A percentile compares a stretch with the other conserved stretches of the same genome.
Evolutionary conservation across 2,113 vertebrate genomes (phyloP).

Genomic region (Lipophrys pholis): DNA sequence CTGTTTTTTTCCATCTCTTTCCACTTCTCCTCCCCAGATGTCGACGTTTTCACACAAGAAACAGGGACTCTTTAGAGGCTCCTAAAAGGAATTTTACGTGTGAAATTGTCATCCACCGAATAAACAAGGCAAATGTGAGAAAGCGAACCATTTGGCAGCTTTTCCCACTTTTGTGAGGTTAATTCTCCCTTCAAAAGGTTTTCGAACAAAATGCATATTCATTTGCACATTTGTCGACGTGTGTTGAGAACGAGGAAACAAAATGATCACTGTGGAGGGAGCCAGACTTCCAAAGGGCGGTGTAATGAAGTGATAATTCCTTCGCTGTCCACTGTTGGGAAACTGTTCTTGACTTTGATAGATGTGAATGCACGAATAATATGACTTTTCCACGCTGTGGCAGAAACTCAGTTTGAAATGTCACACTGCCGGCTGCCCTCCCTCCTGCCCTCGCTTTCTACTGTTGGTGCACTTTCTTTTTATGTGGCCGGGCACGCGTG

Average conservation of each 20-base stretch:
- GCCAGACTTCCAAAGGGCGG: slow-evolving; percentile 8
- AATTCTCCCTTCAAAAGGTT: neutral
- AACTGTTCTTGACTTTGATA: slow-evolving; percentile 69
- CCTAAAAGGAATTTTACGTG: slow-evolving; percentile 32
- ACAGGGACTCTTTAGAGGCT: slow-evolving; percentile 6
- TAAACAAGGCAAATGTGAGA: slow-evolving; percentile 8
- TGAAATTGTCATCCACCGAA: slow-evolving; percentile 13
- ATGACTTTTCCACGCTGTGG: slow-evolving; percentile 71
- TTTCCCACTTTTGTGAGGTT: slow-evolving; percentile 1
- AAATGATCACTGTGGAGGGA: neutral
- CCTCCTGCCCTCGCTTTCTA: slow-evolving; percentile 43
- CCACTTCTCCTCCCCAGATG: slow-evolving; percentile 33
- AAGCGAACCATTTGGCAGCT: slow-evolving; percentile 10
- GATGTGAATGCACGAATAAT: slow-evolving; percentile 65
- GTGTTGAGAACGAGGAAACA: neutral
- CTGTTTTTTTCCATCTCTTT: slow-evolving; percentile 55
- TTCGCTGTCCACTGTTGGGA: slow-evolving; percentile 44
- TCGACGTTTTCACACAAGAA: slow-evolving; percentile 20
- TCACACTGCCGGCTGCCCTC: slow-evolving; percentile 58
- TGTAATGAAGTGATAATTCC: slow-evolving; percentile 66
- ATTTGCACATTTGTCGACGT: neutral
- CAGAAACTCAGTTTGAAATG: slow-evolving; percentile 72
- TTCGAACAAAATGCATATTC: neutral
- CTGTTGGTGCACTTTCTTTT: slow-evolving; percentile 35
- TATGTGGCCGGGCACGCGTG: slow-evolving; percentile 28